A percentile compares a stretch with the other conserved stretches of the same genome.
Conservation (phyloP, 37 sponge, comb jelly and placozoan genomes). For the Hormiphora californensis region DNA sequence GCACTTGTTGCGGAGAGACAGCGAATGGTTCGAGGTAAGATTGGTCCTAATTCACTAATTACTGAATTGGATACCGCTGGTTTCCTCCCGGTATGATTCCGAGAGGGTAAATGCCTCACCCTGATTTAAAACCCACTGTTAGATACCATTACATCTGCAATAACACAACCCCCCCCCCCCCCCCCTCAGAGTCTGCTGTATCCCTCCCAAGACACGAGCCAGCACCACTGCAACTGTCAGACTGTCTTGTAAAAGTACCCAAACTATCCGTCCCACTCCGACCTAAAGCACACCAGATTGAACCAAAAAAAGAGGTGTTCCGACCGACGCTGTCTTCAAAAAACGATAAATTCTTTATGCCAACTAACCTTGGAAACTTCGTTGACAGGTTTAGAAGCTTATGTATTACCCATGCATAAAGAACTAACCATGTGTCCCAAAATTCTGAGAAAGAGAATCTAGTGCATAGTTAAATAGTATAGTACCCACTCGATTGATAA, state of each 20-base stretch:
- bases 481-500: no score
- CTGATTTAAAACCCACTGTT: no score
- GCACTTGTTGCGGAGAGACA: slow-evolving; percentile 31
- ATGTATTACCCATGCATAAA: background rate
- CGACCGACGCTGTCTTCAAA: background rate
- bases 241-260: slow-evolving; percentile 18
- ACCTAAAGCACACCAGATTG: background rate
- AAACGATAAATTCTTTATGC: slow-evolving; percentile 20
- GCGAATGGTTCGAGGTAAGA: slow-evolving; percentile 16
- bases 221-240: background rate
- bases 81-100: no score
- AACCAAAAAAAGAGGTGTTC: background rate
- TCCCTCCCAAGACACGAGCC: slow-evolving; percentile 32
- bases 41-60: no score
- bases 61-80: no score
- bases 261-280: background rate
- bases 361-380: slow-evolving; percentile 34
- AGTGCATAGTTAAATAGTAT: no score
- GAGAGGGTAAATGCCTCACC: no score
- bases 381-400: background rate
- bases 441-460: no score
- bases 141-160: no score
- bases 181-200: background rate
- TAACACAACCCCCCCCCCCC: no score
- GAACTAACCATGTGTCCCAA: no score